These are phyloP conservation scores for Alloplasta piceator DNA, from an alignment of 2,888 invertebrate genomes.

Conservation along the genomic window DNA sequence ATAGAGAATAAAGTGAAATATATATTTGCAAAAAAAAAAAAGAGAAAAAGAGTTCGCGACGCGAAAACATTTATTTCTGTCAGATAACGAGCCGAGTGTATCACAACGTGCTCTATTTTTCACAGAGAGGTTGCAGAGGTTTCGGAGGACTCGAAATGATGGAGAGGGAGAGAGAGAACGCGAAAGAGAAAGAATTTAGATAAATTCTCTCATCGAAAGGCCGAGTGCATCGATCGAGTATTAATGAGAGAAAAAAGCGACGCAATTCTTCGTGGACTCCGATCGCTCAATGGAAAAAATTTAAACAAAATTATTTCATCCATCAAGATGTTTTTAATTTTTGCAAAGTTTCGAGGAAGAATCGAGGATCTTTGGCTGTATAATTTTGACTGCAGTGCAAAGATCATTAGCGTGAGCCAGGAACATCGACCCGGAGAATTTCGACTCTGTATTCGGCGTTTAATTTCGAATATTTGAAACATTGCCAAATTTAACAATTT, in stretches of 20 bases:
- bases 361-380: background rate
- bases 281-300: slow-evolving; percentile 3
- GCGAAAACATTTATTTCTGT: slow-evolving; percentile 70
- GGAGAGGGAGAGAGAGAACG: slow-evolving; percentile 39
- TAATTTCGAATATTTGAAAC: slow-evolving; percentile 72
- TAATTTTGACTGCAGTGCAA: slow-evolving; percentile 4
- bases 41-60: slow-evolving; percentile 37
- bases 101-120: slow-evolving; percentile 70
- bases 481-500: slow-evolving; percentile 69
- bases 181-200: slow-evolving; percentile 41
- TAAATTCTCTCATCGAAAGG: slow-evolving; percentile 51
- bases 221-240: slow-evolving; percentile 55
- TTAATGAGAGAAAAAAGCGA: slow-evolving; percentile 38
- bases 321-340: slow-evolving; percentile 16
- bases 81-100: slow-evolving; percentile 73
- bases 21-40: slow-evolving; percentile 3
- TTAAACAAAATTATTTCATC: background rate
- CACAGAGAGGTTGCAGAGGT: slow-evolving; percentile 68
- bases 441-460: slow-evolving; percentile 62
- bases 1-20: slow-evolving; percentile 57
- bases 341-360: background rate
- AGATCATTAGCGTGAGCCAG: slow-evolving; percentile 50
- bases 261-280: slow-evolving; percentile 35
- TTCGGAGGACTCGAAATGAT: slow-evolving; percentile 65
- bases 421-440: slow-evolving; percentile 72